phyloP scores from a whole-genome alignment of 2,797 vertebrate species.

The Neosilurus hyrtlii region DNA sequence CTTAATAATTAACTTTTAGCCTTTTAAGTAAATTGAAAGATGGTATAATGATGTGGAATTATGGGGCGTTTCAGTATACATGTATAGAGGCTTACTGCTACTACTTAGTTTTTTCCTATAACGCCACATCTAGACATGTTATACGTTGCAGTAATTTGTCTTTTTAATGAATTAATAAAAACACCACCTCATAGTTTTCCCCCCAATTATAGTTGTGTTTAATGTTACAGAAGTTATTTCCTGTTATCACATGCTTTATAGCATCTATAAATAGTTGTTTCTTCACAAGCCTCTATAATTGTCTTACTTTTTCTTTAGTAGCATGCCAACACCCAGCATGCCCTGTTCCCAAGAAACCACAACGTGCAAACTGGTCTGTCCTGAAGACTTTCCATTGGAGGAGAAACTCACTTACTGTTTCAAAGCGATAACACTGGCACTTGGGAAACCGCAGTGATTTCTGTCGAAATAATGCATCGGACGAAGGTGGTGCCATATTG shows the following conservation, averaged over 20 bases:
- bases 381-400: background rate
- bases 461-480: too few species aligned
- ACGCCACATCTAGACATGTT: background rate
- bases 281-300: background rate
- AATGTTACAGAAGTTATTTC: background rate
- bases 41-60: background rate
- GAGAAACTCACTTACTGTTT: background rate
- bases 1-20: background rate
- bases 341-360: background rate
- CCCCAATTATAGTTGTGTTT: background rate
- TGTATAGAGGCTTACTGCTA: background rate
- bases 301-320: background rate
- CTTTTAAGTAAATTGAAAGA: background rate
- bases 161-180: background rate
- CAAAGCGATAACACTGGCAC: background rate
- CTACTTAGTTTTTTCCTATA: background rate
- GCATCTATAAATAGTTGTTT: background rate
- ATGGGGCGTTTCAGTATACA: too few species aligned
- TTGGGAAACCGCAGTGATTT: too few species aligned
- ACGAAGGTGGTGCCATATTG: too few species aligned
- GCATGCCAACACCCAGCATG: background rate
- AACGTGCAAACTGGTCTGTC: background rate
- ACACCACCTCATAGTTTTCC: background rate
- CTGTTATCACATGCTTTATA: background rate
- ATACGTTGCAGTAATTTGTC: background rate